Conservation (phyloP, 2,113 vertebrate species). For the Actenoides lindsayi region DNA sequence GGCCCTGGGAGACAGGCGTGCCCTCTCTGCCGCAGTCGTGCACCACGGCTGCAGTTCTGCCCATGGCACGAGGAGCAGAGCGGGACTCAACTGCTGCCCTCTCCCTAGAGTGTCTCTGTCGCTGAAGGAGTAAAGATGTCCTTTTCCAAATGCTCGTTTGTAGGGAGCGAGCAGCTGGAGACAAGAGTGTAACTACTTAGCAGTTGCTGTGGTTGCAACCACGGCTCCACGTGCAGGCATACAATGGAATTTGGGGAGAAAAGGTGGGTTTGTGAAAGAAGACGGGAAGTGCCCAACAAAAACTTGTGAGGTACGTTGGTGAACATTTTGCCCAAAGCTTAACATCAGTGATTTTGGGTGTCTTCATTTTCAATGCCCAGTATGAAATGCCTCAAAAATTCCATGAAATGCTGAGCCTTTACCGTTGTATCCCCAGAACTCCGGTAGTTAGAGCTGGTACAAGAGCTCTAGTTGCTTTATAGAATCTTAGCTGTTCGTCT, state of each 20-base stretch:
- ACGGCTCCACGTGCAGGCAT: not conserved
- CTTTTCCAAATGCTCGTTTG: not conserved
- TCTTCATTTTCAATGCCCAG: not conserved
- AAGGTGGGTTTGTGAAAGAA: not conserved
- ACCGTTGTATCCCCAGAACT: not conserved
- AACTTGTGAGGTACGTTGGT: not conserved
- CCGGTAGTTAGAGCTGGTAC: not conserved
- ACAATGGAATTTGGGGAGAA: not conserved
- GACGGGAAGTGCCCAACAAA: not conserved
- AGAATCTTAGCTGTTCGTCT: not conserved
- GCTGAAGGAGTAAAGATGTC: not conserved
- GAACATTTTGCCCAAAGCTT: not conserved
- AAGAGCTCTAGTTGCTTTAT: not conserved
- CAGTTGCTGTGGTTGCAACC: not conserved
- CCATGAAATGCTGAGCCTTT: not conserved
- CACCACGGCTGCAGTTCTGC: not conserved
- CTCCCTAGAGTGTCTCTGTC: not conserved
- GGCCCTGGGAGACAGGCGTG: rapidly evolving
- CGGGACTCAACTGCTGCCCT: not conserved
- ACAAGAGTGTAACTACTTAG: not conserved
- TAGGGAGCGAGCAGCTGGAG: not conserved
- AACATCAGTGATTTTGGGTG: not conserved
- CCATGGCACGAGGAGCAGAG: not conserved
- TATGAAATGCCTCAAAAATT: not conserved
- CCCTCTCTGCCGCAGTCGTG: not conserved